These are phyloP conservation scores for Drosophila nasuta DNA, from an alignment of 1,140 invertebrate species.

Conservation along the genomic window DNA sequence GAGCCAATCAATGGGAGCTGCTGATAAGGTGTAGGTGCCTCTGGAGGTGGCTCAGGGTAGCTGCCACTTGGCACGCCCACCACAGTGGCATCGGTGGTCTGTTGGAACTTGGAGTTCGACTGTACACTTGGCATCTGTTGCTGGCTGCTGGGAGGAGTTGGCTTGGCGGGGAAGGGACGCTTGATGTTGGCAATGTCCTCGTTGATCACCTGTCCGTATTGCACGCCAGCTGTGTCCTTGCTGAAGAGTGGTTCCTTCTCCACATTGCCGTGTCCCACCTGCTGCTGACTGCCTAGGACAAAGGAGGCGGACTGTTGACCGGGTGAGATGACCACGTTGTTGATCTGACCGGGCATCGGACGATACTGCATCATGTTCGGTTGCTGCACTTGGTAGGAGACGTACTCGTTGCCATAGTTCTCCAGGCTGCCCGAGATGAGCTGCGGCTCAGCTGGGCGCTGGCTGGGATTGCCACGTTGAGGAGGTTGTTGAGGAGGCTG, in stretches of 20 bases:
- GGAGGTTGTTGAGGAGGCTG: background rate
- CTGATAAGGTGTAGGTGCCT: slow-evolving; percentile 73
- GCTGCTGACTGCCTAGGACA: slow-evolving; percentile 88
- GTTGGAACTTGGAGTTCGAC: slow-evolving; percentile 63
- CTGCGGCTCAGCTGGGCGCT: slow-evolving; percentile 44
- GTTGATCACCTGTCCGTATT: slow-evolving; percentile 82
- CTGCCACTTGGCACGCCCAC: background rate
- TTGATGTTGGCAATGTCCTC: slow-evolving; percentile 75
- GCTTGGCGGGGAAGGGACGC: slow-evolving; percentile 46
- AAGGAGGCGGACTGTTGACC: slow-evolving; percentile 88
- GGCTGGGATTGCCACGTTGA: background rate
- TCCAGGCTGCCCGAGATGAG: slow-evolving; percentile 66
- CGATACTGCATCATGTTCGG: slow-evolving; percentile 82
- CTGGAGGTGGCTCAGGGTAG: slow-evolving; percentile 67
- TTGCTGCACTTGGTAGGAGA: slow-evolving; percentile 80
- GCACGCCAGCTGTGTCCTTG: slow-evolving; percentile 65
- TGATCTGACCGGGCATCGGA: slow-evolving; percentile 86
- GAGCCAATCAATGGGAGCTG: slow-evolving; percentile 74
- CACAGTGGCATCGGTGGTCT: slow-evolving; percentile 30
- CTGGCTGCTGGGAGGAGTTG: slow-evolving; percentile 29
- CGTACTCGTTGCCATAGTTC: slow-evolving; percentile 77
- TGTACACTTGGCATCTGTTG: slow-evolving; percentile 58
- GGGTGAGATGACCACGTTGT: slow-evolving; percentile 88
- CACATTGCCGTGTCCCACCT: slow-evolving; percentile 79
- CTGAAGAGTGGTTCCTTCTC: slow-evolving; percentile 64